Evolutionary conservation across 2,113 vertebrate genomes (phyloP).

Genomic region (Alligator sinensis): DNA sequence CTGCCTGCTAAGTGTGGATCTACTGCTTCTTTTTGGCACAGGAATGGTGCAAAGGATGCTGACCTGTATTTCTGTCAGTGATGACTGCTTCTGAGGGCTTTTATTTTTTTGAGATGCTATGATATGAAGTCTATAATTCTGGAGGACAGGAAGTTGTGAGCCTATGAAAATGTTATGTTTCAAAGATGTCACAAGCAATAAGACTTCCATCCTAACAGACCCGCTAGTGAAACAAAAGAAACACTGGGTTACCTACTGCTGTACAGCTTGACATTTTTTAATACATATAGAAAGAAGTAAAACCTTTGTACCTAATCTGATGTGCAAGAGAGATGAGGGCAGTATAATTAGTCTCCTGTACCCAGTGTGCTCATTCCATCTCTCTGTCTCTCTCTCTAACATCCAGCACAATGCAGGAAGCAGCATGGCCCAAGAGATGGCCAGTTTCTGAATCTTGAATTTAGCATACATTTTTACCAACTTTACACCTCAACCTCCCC

Average conservation of each 20-base stretch:
- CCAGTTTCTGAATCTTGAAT: conserved; percentile 63
- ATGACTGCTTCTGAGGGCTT: neutral
- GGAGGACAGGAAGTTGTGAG: neutral
- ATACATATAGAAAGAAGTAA: conserved; percentile 64
- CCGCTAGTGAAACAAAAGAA: conserved; percentile 60
- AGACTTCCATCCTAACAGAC: conserved; percentile 23
- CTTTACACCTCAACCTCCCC: conserved; percentile 43
- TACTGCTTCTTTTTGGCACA: neutral
- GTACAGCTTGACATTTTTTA: conserved; percentile 38
- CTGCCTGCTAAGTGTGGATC: neutral
- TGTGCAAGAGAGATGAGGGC: conserved; percentile 71
- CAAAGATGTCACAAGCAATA: neutral
- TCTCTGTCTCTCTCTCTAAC: conserved; percentile 56
- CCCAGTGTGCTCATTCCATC: neutral
- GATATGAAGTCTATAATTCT: neutral
- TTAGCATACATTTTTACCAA: conserved; percentile 8
- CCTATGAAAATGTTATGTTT: neutral
- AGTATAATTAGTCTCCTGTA: conserved; percentile 68
- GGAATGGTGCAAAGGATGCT: neutral
- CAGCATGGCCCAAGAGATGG: conserved; percentile 61
- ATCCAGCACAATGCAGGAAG: conserved; percentile 67
- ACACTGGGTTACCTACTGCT: conserved; percentile 52
- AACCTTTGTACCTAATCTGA: conserved; percentile 66
- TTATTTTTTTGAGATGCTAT: neutral
- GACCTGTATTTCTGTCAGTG: neutral